Conservation (phyloP, 2,888 invertebrate genomes). For the Poecilobothrus nobilitatus region DNA sequence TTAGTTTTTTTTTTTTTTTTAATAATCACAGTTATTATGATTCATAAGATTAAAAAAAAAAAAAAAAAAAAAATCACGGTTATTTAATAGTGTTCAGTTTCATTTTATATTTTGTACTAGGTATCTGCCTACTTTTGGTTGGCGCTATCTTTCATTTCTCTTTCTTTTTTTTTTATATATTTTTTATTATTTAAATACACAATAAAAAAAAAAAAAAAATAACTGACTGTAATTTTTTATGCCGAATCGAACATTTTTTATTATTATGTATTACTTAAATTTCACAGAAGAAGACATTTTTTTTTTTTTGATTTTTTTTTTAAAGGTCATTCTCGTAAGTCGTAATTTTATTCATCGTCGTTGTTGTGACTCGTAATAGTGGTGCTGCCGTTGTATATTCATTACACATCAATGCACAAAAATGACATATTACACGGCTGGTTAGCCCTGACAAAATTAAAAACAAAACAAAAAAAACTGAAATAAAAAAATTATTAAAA, state of each 20-base stretch:
- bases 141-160: too few relatives aligned
- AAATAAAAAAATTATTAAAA: background rate
- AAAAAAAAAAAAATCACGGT: too few relatives aligned
- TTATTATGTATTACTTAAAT: background rate
- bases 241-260: background rate
- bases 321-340: background rate
- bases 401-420: background rate
- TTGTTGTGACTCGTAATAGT: too few relatives aligned
- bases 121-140: too few relatives aligned
- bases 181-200: too few relatives aligned
- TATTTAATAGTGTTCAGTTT: too few relatives aligned
- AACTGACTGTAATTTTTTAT: background rate
- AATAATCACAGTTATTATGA: too few relatives aligned
- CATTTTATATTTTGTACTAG: too few relatives aligned
- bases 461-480: background rate
- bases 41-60: too few relatives aligned
- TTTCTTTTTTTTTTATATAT: too few relatives aligned
- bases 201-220: too few relatives aligned
- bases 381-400: background rate
- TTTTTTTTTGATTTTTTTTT: background rate
- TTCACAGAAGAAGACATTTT: background rate
- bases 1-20: too few relatives aligned
- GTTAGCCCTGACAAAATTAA: slow-evolving; percentile 2
- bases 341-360: background rate
- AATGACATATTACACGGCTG: slow-evolving; percentile 6